Evolutionary conservation across 2,888 invertebrate genomes (phyloP).

Genomic region (Caenorhabditis wallacei): DNA sequence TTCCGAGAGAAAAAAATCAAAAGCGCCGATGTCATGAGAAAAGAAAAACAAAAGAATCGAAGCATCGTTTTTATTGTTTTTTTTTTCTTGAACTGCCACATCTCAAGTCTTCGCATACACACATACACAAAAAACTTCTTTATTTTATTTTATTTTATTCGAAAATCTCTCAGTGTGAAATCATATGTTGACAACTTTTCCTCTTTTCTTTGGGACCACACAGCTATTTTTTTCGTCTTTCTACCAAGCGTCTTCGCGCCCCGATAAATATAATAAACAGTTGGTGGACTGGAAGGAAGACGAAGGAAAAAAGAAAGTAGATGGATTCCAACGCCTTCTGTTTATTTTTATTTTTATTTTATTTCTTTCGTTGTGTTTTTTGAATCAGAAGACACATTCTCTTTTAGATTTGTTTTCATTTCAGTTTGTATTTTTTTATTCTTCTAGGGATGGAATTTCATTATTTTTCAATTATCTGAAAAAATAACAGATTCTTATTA

Average conservation of each 20-base stretch:
- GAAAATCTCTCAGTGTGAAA: conserved; percentile 50
- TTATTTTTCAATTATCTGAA: too few relatives aligned
- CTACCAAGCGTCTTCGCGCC: conserved; percentile 21
- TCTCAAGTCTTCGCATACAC: conserved; percentile 32
- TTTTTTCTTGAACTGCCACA: conserved; percentile 13
- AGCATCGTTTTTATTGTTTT: conserved; percentile 5
- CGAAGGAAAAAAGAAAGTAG: background rate
- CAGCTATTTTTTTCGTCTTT: conserved; percentile 53
- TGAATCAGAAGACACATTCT: conserved; percentile 10
- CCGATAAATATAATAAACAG: conserved; percentile 62
- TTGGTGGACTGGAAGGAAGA: conserved; percentile 11
- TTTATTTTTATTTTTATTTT: too few relatives aligned
- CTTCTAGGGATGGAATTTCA: too few relatives aligned
- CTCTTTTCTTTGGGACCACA: conserved; percentile 19
- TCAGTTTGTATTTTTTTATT: too few relatives aligned
- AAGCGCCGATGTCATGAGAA: background rate
- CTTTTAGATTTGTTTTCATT: conserved; percentile 27
- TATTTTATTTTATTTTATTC: conserved; percentile 51
- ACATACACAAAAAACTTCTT: conserved; percentile 46
- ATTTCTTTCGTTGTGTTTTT: conserved; percentile 4
- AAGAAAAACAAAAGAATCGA: background rate
- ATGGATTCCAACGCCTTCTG: conserved; percentile 41
- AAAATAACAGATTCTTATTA: too few relatives aligned
- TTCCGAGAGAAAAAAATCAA: background rate
- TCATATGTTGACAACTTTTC: conserved; percentile 63